phyloP scores from a whole-genome alignment of 2,797 vertebrate species.

The Sorex maritimensis region DNA sequence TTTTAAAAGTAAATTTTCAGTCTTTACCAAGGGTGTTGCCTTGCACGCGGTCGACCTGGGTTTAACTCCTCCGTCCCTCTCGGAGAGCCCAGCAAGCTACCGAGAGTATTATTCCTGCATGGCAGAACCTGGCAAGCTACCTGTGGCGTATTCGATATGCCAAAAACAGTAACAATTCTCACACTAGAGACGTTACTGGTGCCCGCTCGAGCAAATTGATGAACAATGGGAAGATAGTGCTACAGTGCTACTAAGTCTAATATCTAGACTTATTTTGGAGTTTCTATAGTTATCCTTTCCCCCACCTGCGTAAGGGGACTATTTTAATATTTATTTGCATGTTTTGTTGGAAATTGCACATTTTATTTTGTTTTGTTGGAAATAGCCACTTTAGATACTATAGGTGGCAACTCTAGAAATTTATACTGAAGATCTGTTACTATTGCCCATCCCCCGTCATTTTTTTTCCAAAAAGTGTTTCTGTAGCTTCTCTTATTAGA shows the following conservation, averaged over 20 bases:
- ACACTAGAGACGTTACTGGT: too few relatives aligned
- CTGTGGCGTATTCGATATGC: too few relatives aligned
- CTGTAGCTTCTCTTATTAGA: background rate
- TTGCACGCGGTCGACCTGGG: too few relatives aligned
- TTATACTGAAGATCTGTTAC: background rate
- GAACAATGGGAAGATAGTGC: too few relatives aligned
- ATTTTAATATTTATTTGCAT: background rate
- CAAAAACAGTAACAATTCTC: too few relatives aligned
- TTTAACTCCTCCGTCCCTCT: too few relatives aligned
- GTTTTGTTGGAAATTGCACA: background rate
- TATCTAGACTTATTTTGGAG: background rate
- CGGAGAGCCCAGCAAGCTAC: too few relatives aligned
- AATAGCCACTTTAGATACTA: too few relatives aligned
- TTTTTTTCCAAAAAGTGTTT: background rate
- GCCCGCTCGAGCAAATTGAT: too few relatives aligned
- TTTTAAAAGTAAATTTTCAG: background rate
- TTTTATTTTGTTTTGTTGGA: background rate
- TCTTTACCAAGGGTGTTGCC: background rate
- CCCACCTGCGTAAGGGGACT: background rate
- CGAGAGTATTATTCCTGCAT: too few relatives aligned
- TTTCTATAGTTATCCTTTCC: background rate
- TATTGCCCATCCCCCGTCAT: background rate
- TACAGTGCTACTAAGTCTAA: background rate
- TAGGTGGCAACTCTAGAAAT: background rate
- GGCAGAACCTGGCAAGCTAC: too few relatives aligned